Evolutionary conservation across 2,888 invertebrate genomes (phyloP).

Genomic region (Philereme transversata): DNA sequence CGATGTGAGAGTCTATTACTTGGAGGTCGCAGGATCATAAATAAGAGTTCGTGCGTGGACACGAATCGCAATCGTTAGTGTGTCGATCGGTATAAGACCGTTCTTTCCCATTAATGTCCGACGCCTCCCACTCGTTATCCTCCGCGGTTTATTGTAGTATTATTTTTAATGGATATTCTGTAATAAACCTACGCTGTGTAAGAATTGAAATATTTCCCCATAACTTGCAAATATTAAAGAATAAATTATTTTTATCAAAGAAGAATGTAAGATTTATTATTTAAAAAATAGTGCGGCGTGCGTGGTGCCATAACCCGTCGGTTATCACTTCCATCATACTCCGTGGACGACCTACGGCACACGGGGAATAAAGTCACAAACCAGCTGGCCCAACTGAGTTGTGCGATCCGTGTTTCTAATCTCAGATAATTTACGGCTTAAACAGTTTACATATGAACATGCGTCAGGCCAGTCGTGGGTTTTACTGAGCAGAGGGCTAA

Average conservation of each 20-base stretch:
- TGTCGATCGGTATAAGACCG: conserved; percentile 68
- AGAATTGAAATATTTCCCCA: conserved; percentile 6
- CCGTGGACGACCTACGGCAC: conserved; percentile 47
- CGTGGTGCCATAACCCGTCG: conserved; percentile 45
- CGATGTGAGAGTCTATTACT: conserved; percentile 80
- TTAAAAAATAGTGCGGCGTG: conserved; percentile 18
- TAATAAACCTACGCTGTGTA: conserved; percentile 22
- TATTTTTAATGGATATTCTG: conserved; percentile 35
- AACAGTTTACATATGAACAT: conserved; percentile 64
- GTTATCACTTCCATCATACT: conserved; percentile 59
- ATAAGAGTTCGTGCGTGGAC: conserved; percentile 78
- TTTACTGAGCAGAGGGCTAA: conserved; percentile 66
- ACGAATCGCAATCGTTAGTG: conserved; percentile 72
- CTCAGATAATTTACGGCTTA: conserved; percentile 74
- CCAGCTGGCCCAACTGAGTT: conserved; percentile 63
- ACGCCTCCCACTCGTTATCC: conserved; percentile 37
- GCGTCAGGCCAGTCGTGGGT: conserved; percentile 54
- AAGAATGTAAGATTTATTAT: conserved; percentile 28
- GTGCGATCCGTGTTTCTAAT: conserved; percentile 64
- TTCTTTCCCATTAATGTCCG: conserved; percentile 64
- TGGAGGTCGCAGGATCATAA: conserved; percentile 75
- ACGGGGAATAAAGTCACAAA: conserved; percentile 64
- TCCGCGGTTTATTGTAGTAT: conserved; percentile 40
- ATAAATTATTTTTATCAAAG: conserved; percentile 16
- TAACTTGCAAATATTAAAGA: conserved; percentile 13